These are phyloP conservation scores for Aegypius monachus DNA, from an alignment of 2,113 vertebrate genomes.

Conservation along the genomic window DNA sequence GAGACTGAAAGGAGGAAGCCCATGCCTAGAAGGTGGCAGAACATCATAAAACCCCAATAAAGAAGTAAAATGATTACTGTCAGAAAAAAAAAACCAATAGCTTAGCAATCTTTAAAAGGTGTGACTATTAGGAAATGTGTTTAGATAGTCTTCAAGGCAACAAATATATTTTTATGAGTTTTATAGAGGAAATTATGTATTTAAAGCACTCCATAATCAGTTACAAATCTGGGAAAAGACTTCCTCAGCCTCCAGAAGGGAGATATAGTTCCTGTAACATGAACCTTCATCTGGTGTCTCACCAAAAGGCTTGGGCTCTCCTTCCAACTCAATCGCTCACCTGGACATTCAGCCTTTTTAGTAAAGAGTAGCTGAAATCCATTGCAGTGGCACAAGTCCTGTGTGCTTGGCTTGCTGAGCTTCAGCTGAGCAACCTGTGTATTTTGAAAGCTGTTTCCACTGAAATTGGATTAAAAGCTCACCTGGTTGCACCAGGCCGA, in stretches of 20 bases:
- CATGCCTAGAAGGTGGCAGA: background rate
- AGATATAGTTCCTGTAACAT: background rate
- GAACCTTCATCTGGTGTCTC: background rate
- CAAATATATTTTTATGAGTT: background rate
- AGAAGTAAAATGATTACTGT: background rate
- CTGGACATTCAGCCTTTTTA: background rate
- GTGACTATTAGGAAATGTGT: background rate
- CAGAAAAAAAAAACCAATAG: background rate
- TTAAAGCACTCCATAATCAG: background rate
- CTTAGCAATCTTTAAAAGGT: background rate
- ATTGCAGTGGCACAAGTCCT: background rate
- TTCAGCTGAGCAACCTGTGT: background rate
- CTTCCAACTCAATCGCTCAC: background rate
- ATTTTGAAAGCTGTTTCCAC: background rate
- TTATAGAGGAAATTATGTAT: background rate
- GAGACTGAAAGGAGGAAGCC: background rate
- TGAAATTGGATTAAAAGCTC: background rate
- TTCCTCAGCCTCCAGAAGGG: background rate
- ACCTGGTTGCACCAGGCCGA: background rate
- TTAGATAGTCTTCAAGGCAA: background rate
- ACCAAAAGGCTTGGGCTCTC: background rate
- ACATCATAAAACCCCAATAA: background rate
- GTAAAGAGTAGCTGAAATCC: background rate
- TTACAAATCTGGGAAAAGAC: background rate
- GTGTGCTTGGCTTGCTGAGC: rapidly evolving